These are phyloP conservation scores for Leptinotarsa texana DNA, from an alignment of 1,140 invertebrate species.

Conservation along the genomic window DNA sequence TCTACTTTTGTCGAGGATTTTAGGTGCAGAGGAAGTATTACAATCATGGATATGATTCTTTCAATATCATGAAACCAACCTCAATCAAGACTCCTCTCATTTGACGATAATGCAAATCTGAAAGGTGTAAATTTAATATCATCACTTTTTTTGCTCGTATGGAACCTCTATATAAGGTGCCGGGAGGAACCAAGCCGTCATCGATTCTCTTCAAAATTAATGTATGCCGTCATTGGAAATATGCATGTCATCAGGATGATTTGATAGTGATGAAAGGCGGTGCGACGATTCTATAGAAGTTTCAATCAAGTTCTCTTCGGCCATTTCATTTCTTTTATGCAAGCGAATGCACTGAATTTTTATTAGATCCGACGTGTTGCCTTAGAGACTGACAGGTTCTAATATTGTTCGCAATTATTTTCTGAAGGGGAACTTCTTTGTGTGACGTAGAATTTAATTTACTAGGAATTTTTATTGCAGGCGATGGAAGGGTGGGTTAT, in stretches of 20 bases:
- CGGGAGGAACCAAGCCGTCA: conserved; percentile 7
- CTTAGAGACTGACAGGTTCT: neutral
- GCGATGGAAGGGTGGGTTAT: conserved; percentile 1
- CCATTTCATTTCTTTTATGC: neutral
- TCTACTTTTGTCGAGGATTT: too few relatives aligned
- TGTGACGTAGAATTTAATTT: conserved; percentile 12
- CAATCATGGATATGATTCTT: too few relatives aligned
- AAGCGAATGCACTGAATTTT: conserved; percentile 9
- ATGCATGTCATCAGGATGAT: conserved; percentile 12
- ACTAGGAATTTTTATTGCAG: conserved; percentile 16
- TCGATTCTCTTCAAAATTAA: conserved; percentile 18
- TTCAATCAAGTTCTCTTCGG: neutral
- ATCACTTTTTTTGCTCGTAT: neutral
- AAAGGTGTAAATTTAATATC: neutral
- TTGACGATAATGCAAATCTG: neutral
- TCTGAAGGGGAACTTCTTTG: conserved; percentile 3
- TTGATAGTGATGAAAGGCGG: conserved; percentile 4
- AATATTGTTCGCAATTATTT: conserved; percentile 14
- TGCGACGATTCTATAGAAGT: conserved; percentile 1
- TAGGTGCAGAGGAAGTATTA: too few relatives aligned
- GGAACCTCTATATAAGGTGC: conserved; percentile 11
- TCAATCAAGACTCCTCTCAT: neutral
- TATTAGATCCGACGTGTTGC: neutral
- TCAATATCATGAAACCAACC: neutral
- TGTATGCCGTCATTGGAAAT: conserved; percentile 10